These are phyloP conservation scores for Lateolabrax maculatus DNA, from an alignment of 2,797 vertebrate genomes.

Conservation along the genomic window DNA sequence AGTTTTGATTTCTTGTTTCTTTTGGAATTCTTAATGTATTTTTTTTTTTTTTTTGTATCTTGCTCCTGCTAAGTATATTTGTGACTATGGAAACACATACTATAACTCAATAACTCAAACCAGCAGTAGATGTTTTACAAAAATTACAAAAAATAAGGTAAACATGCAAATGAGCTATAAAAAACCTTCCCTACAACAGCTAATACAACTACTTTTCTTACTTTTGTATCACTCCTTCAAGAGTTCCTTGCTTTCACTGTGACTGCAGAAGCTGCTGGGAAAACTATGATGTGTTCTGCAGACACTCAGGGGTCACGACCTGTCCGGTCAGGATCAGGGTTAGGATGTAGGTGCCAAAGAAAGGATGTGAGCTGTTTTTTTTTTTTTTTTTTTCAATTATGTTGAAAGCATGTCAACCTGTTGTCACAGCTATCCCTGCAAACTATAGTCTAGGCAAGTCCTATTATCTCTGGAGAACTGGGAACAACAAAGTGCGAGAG, in stretches of 20 bases:
- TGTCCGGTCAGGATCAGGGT: constrained; percentile 67
- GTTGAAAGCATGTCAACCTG: constrained; percentile 33
- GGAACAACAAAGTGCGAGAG: constrained; percentile 24
- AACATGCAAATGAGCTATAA: constrained; percentile 50
- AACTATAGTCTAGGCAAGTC: constrained; percentile 10
- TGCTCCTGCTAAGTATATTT: constrained; percentile 57
- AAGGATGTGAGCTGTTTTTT: constrained; percentile 42
- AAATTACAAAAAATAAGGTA: constrained; percentile 26
- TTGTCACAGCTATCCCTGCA: constrained; percentile 37
- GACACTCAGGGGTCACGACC: constrained; percentile 79
- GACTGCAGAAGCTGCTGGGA: constrained; percentile 78
- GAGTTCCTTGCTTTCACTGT: constrained; percentile 79
- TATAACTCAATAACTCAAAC: constrained; percentile 50
- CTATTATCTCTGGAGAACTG: constrained; percentile 19
- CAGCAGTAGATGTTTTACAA: constrained; percentile 68
- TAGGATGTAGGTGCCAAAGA: constrained; percentile 70
- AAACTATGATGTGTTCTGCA: constrained; percentile 66
- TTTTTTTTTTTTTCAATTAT: constrained; percentile 48
- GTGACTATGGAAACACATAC: constrained; percentile 47
- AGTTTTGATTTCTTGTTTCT: constrained; percentile 43
- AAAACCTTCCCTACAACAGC: constrained; percentile 42
- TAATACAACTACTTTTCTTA: constrained; percentile 67
- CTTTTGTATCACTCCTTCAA: constrained; percentile 67
- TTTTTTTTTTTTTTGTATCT: constrained; percentile 42
- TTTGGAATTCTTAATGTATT: constrained; percentile 30